Evolutionary conservation across 2,888 invertebrate species (phyloP).

Genomic region (Boloria selene): DNA sequence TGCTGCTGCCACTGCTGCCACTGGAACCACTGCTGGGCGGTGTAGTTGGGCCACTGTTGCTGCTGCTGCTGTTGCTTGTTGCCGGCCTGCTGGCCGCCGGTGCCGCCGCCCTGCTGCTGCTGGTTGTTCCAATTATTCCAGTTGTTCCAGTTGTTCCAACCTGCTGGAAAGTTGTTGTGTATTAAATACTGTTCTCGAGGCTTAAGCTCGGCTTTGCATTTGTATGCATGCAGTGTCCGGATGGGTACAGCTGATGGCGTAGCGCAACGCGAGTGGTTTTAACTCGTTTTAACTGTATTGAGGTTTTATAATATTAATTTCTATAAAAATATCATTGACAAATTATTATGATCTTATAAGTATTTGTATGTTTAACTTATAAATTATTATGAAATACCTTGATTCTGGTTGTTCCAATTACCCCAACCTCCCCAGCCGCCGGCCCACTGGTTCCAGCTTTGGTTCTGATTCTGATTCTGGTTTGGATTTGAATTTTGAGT

Average conservation of each 20-base stretch:
- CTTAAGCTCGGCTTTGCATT: no score
- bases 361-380: no score
- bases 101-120: constrained; percentile 33
- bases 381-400: constrained; percentile 43
- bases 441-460: constrained; percentile 73
- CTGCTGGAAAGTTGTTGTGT: constrained; percentile 31
- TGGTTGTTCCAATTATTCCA: constrained; percentile 53
- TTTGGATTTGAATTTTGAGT: constrained; percentile 42
- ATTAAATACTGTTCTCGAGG: no score
- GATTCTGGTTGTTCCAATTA: constrained; percentile 65
- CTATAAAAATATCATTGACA: no score
- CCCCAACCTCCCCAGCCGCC: constrained; percentile 67
- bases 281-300: no score
- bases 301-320: no score
- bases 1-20: constrained; percentile 79
- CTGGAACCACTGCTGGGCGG: constrained; percentile 76
- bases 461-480: constrained; percentile 46
- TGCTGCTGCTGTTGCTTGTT: constrained; percentile 28
- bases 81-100: constrained; percentile 32
- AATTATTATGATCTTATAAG: no score
- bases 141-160: constrained; percentile 64
- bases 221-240: no score
- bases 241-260: no score
- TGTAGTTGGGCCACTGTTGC: constrained; percentile 53
- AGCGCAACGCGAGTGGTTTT: no score